Base-by-base conservation (phyloP, 2,113 vertebrate genomes). In the Bubo blakistoni region DNA sequence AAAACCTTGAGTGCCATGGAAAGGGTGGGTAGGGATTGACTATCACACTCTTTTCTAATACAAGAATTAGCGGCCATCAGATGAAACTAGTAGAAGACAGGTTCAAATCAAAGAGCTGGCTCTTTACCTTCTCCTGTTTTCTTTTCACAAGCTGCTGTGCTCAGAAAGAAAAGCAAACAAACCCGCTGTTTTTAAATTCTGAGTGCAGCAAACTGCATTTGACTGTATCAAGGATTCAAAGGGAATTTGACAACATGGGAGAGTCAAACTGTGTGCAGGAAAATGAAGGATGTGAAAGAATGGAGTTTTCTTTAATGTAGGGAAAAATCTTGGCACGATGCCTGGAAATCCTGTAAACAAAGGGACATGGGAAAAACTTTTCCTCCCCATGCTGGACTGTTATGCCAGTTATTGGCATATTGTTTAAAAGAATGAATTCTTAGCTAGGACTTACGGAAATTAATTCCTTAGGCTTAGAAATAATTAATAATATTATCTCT, bases 261-360 rank as follows among this genome's bases (percentile, higher is more conserved):
- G 61, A 86, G 24, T 74, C 47, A 49, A 77, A 63, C 59, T 84
- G 65, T 26, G 16, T 78, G 44, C 55, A 63, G 79, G 47, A 67
- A 88, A 86, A 67, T 57, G 63, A 63, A 81, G 59, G 38, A 90
- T 86, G 57, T 86, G 52, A 49, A 92, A 93, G 51, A 78, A 86
- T 3, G 7, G 63, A 67, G 26, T 93, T 94, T 91, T 92, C 78
- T 94, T 90, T 90, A 93, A 90, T 4, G 9, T 3, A n/a, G 30
- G 65, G 73, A 65, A 59, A 91, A 62, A 6, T 78, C 67, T 77
- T 94, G 92, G 95, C 86, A 70, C 25, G 36, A 63, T 71, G 92
- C 84, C 94, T 92, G 86, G 90, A 95, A 91, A 85, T 79, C 81
- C 91, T 79, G 54, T 70, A 77, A 82, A 57, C 34, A 86, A 87